Conservation (phyloP, 2,888 invertebrate species). For the Zaprionus obscuricornis region DNA sequence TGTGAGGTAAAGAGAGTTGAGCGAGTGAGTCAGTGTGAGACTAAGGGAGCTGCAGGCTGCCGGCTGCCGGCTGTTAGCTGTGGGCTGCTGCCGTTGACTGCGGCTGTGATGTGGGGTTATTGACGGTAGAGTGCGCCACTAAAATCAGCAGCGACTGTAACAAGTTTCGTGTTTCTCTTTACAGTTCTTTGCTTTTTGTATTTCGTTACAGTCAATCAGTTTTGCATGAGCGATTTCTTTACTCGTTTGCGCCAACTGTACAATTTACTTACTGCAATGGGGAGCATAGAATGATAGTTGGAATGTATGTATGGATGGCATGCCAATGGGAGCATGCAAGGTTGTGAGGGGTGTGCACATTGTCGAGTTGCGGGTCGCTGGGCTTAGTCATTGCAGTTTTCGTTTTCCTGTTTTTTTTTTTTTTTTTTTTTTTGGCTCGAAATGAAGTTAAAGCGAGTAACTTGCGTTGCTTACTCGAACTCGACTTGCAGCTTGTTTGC, state of each 20-base stretch:
- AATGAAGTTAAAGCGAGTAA: slow-evolving; percentile 50
- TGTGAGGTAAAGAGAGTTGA: too few species aligned
- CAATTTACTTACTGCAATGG: slow-evolving; percentile 69
- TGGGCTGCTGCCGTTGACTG: too few species aligned
- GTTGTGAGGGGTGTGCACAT: background rate
- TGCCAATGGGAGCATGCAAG: background rate
- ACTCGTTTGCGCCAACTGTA: slow-evolving; percentile 75
- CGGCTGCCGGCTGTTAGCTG: too few species aligned
- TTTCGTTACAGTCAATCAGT: slow-evolving; percentile 77
- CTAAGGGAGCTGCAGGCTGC: background rate
- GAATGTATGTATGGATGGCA: background rate
- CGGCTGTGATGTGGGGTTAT: slow-evolving; percentile 11
- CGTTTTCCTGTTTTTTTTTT: background rate
- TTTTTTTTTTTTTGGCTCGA: background rate
- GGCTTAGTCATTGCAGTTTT: slow-evolving; percentile 38
- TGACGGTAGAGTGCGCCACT: too few species aligned
- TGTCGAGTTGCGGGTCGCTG: slow-evolving; percentile 36
- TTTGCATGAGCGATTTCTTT: slow-evolving; percentile 76
- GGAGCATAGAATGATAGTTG: too few species aligned
- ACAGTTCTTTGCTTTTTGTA: slow-evolving; percentile 62
- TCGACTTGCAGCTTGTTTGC: slow-evolving; percentile 23
- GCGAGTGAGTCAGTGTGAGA: background rate
- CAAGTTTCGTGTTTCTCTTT: slow-evolving; percentile 70
- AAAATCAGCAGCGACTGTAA: slow-evolving; percentile 72
- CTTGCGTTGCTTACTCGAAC: slow-evolving; percentile 10